Evolutionary conservation across 2,113 vertebrate genomes (phyloP).

Genomic region (Ammodytes dubius): DNA sequence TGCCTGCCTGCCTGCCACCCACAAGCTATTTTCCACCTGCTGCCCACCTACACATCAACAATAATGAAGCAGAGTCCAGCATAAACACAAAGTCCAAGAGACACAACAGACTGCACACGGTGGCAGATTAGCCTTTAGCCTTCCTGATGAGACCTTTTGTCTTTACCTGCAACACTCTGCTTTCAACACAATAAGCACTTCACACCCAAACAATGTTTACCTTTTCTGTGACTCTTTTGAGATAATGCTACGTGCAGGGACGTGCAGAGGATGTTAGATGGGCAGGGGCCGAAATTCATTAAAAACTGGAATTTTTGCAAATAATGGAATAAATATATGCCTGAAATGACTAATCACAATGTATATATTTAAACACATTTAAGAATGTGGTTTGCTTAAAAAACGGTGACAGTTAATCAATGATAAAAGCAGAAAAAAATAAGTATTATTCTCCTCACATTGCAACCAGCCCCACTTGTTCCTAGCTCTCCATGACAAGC

Average conservation of each 20-base stretch:
- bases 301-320: too few relatives aligned
- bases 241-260: not conserved
- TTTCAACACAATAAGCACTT: slow-evolving; percentile 46
- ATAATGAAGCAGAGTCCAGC: slow-evolving; percentile 71
- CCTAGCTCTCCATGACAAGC: too few relatives aligned
- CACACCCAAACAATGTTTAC: slow-evolving; percentile 42
- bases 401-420: too few relatives aligned
- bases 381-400: too few relatives aligned
- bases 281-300: too few relatives aligned
- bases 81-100: slow-evolving; percentile 73
- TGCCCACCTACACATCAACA: slow-evolving; percentile 78
- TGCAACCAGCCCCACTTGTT: too few relatives aligned
- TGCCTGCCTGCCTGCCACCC: slow-evolving; percentile 72
- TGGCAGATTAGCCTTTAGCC: slow-evolving; percentile 73
- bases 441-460: too few relatives aligned
- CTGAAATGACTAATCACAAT: too few relatives aligned
- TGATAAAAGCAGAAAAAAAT: too few relatives aligned
- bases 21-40: slow-evolving; percentile 79
- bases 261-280: too few relatives aligned
- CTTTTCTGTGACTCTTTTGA: slow-evolving; percentile 21
- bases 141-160: slow-evolving; percentile 56
- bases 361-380: too few relatives aligned
- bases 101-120: slow-evolving; percentile 73
- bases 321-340: too few relatives aligned
- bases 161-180: slow-evolving; percentile 50